Conservation (phyloP, 2,113 vertebrate genomes). For the Tupaia chinensis region DNA sequence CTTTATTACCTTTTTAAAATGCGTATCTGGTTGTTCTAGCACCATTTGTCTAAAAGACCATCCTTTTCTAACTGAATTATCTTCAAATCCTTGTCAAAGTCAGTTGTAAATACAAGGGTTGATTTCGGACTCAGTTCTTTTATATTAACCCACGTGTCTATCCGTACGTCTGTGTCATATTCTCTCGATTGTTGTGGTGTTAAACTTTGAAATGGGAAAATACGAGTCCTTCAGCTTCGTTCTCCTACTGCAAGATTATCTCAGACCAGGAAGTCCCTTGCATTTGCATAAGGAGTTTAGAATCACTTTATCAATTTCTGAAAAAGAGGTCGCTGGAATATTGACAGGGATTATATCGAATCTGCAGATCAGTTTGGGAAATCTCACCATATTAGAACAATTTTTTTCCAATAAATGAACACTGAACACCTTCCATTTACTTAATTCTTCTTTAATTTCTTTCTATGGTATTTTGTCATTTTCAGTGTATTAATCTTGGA, state of each 20-base stretch:
- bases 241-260: neutral
- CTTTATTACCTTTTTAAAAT: neutral
- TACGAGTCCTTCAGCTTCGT: neutral
- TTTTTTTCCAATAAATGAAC: neutral
- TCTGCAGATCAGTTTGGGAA: neutral
- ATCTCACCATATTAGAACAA: neutral
- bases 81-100: neutral
- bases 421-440: neutral
- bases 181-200: neutral
- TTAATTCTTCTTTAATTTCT: neutral
- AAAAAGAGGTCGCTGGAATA: neutral
- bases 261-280: neutral
- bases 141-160: neutral
- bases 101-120: neutral
- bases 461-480: neutral
- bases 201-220: neutral
- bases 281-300: constrained; percentile 10
- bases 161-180: neutral
- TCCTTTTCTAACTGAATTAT: neutral
- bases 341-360: neutral
- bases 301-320: neutral
- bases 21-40: neutral
- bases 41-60: neutral
- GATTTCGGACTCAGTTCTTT: neutral
- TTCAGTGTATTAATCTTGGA: neutral